Evolutionary conservation across 1,140 invertebrate genomes (phyloP), one percentile per base, ranked within the genome.

Genomic region (Oryzaephilus surinamensis): DNA sequence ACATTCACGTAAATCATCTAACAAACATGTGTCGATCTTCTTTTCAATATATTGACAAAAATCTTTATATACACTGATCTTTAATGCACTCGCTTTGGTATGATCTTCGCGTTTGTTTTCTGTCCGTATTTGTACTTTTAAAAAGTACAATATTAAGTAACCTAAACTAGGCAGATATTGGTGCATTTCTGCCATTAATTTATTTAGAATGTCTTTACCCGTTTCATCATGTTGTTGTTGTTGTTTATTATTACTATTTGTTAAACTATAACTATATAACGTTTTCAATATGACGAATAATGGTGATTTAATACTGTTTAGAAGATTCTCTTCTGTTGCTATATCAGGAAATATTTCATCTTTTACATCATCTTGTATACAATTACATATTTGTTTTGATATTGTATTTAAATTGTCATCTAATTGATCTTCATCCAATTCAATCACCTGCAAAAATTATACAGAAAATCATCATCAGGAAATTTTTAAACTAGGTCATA

Each of bases 91-190:
- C 32, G 72, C 61, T 43, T 60, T 58, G 4, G 55, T 48, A 66
- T 70, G 64, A 68, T 76, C 66, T 61, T 71, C 61, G 66, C 73
- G 69, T 46, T 69, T 71, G 46, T 69, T 66, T 46, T 73, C 70
- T 47, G 71, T 68, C 52, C 62, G 52, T n/a, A 67, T 65, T 63
- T 82, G 78, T 35, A 84, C 79, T 73, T 87, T 86, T 27, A 89
- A 65, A 63, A 84, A 90, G 62, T 89, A 95, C 13, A 96, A 64
- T 28, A 96, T 66, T 45, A 86, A 71, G 61, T 90, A 94, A 33
- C 90, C 90, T 36, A 89, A 72, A 54, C 72, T 72, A 3, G 80
- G 73, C 55, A 49, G 73, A 63, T 44, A 62, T 64, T 58, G 43
- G 41, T 68, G 67, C 68, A 90, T 81, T 64, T 81, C 88, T 49